These are phyloP conservation scores for Ceyx melanurus DNA, from an alignment of 2,113 vertebrate genomes.

Conservation along the genomic window DNA sequence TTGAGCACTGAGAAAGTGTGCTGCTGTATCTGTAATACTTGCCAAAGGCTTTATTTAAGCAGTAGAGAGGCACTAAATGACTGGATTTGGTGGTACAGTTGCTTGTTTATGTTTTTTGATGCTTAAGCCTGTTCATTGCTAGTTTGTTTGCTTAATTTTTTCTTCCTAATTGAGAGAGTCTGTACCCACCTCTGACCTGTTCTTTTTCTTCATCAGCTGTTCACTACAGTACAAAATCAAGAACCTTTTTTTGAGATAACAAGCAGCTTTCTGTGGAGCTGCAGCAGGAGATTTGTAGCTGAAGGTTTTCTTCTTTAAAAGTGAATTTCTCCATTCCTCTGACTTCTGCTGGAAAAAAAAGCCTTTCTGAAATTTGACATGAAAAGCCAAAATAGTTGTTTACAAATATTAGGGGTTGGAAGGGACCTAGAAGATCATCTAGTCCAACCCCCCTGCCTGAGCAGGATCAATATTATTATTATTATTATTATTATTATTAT, in stretches of 20 bases:
- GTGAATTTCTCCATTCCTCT: neutral
- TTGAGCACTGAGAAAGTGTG: neutral
- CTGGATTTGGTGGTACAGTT: slow-evolving; percentile 4
- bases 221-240: neutral
- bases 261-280: slow-evolving; percentile 6
- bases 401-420: no score
- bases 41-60: slow-evolving; percentile 27
- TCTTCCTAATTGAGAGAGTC: slow-evolving; percentile 1
- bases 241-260: neutral
- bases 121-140: neutral
- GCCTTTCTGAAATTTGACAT: neutral
- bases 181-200: neutral
- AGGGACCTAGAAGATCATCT: no score
- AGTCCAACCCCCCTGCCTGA: no score
- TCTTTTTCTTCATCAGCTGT: slow-evolving; percentile 6
- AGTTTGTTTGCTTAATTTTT: slow-evolving; percentile 48
- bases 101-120: neutral
- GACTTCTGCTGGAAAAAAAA: neutral
- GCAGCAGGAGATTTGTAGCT: neutral
- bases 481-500: no score
- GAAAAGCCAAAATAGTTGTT: neutral
- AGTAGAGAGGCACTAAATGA: slow-evolving; percentile 9
- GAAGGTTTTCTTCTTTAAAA: neutral
- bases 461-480: no score
- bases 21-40: neutral